These are phyloP conservation scores for Noctilio leporinus DNA, from an alignment of 2,113 vertebrate species.

Conservation along the genomic window DNA sequence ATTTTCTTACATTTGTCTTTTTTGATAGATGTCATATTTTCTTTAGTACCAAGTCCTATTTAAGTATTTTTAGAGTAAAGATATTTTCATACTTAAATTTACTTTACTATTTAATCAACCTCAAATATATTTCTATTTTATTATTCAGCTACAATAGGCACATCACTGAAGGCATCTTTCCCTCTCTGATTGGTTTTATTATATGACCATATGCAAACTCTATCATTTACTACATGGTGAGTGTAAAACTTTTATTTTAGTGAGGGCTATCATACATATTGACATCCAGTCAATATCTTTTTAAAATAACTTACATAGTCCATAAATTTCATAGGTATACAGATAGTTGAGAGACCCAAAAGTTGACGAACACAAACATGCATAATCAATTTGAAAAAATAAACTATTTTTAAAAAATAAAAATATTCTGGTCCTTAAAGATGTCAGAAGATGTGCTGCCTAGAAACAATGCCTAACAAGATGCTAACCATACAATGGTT, in stretches of 20 bases:
- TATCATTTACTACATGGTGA: slow-evolving; percentile 79
- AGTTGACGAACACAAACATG: slow-evolving; percentile 76
- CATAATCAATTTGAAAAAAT: slow-evolving; percentile 72
- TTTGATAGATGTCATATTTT: slow-evolving; percentile 31
- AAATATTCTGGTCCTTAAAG: slow-evolving; percentile 62
- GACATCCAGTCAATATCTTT: slow-evolving; percentile 67
- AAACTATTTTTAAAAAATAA: slow-evolving; percentile 71
- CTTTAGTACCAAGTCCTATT: slow-evolving; percentile 32
- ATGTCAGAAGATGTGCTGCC: slow-evolving; percentile 53
- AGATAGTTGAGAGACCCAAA: slow-evolving; percentile 75
- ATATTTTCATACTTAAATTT: slow-evolving; percentile 54
- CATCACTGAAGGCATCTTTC: slow-evolving; percentile 78
- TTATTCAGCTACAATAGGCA: slow-evolving; percentile 75
- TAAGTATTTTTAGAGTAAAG: slow-evolving; percentile 38
- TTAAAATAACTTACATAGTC: slow-evolving; percentile 70
- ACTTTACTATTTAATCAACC: slow-evolving; percentile 61
- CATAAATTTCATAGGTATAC: slow-evolving; percentile 72
- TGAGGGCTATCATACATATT: slow-evolving; percentile 75
- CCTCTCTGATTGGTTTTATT: slow-evolving; percentile 80
- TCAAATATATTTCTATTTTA: slow-evolving; percentile 74
- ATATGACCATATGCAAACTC: slow-evolving; percentile 81
- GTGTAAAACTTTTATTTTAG: slow-evolving; percentile 80
- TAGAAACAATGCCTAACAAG: slow-evolving; percentile 34
- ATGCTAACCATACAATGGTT: background rate
- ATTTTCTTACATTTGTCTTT: slow-evolving; percentile 43